Evolutionary conservation across 1,140 invertebrate species (phyloP).

Genomic region (Aphaenogaster ashmeadi): DNA sequence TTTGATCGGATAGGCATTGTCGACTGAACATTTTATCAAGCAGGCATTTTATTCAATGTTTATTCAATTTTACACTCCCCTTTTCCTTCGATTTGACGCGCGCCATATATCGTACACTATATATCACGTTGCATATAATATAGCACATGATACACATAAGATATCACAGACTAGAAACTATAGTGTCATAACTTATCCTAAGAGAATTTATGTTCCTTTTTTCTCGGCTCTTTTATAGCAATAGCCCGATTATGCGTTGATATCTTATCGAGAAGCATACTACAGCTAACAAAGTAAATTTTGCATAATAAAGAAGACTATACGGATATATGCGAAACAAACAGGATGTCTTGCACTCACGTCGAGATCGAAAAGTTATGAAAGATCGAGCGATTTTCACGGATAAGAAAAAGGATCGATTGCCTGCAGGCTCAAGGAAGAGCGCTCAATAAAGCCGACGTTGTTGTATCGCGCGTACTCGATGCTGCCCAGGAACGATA

Average conservation of each 20-base stretch:
- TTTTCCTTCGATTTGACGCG: conserved; percentile 11
- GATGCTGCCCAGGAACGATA: conserved; percentile 50
- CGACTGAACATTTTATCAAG: conserved; percentile 19
- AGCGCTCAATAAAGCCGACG: conserved; percentile 49
- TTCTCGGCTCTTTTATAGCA: not conserved
- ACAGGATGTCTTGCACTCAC: not conserved
- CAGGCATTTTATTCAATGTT: conserved; percentile 31
- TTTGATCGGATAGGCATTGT: not conserved
- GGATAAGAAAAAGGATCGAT: conserved; percentile 32
- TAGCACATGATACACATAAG: not conserved
- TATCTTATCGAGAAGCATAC: not conserved
- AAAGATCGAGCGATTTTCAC: conserved; percentile 33
- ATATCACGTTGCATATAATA: conserved; percentile 19
- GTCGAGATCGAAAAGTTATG: conserved; percentile 42
- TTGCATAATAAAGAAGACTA: not conserved
- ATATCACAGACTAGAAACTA: not conserved
- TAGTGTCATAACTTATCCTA: conserved; percentile 5
- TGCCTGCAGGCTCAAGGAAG: conserved; percentile 32
- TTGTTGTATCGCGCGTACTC: conserved; percentile 57
- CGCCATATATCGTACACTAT: not conserved
- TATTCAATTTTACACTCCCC: conserved; percentile 2
- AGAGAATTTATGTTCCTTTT: not conserved
- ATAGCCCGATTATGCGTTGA: not conserved
- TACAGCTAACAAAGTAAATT: not conserved
- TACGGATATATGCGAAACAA: not conserved